These are phyloP conservation scores for Acropora yongei DNA, from an alignment of 64 coral and sea anemone species.

Conservation along the genomic window DNA sequence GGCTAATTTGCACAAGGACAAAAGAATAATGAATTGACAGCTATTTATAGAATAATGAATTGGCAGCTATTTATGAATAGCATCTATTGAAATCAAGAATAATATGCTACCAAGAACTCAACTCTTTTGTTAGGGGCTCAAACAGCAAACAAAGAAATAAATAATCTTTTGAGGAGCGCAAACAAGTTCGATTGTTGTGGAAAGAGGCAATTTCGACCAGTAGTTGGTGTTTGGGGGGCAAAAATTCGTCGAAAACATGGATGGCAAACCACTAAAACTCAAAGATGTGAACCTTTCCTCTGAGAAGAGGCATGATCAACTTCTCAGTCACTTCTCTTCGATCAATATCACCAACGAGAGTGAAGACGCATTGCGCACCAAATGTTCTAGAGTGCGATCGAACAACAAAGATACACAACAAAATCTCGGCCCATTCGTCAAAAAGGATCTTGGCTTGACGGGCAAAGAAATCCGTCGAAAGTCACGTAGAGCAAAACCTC, in stretches of 20 bases:
- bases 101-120: too few relatives aligned
- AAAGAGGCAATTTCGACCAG: not conserved
- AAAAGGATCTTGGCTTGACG: not conserved
- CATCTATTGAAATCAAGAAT: too few relatives aligned
- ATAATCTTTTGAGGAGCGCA: too few relatives aligned
- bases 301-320: not conserved
- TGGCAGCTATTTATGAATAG: too few relatives aligned
- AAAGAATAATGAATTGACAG: too few relatives aligned
- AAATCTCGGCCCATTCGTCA: not conserved
- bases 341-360: not conserved
- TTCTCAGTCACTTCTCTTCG: not conserved
- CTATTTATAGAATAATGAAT: too few relatives aligned
- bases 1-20: too few relatives aligned
- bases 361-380: not conserved
- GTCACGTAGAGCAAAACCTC: not conserved
- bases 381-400: not conserved
- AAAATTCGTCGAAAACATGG: not conserved
- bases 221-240: not conserved
- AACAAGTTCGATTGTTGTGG: too few relatives aligned
- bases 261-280: not conserved
- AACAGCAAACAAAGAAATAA: too few relatives aligned
- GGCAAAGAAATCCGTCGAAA: not conserved
- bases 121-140: too few relatives aligned
- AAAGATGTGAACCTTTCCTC: not conserved
- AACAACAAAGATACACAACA: not conserved